Percentiles rank a stretch among this genome's conserved stretches.
phyloP scores from a whole-genome alignment of 2,888 invertebrate species.

The Calameuta idolon region DNA sequence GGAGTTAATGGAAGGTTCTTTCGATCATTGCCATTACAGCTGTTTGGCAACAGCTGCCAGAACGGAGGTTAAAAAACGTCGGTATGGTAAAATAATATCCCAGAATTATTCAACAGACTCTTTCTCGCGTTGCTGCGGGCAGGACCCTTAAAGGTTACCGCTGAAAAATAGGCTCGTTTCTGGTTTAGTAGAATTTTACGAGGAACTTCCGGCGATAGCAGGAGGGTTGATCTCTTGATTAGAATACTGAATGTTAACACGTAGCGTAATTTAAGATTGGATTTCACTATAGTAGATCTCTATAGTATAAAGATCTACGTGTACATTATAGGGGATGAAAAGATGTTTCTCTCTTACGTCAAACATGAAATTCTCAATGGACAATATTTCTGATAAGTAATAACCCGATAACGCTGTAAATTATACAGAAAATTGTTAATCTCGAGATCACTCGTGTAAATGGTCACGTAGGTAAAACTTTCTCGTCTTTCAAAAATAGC shows the following conservation, averaged over 20 bases:
- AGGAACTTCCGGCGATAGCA: background rate
- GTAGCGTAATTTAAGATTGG: background rate
- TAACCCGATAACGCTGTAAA: background rate
- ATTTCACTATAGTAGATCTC: background rate
- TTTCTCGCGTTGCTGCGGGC: background rate
- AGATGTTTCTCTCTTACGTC: background rate
- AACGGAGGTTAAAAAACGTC: background rate
- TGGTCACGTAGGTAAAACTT: background rate
- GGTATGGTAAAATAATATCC: conserved; percentile 2
- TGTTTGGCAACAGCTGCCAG: conserved; percentile 5
- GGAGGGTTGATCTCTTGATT: background rate
- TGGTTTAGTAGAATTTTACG: background rate
- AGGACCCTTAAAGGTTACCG: background rate
- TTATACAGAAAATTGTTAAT: background rate
- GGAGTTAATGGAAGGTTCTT: background rate
- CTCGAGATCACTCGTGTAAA: background rate
- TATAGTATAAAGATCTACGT: background rate
- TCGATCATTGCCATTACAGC: conserved; percentile 8
- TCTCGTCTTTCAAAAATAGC: background rate
- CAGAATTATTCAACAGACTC: conserved; percentile 1
- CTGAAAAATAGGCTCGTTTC: background rate
- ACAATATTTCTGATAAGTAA: background rate
- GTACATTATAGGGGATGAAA: no score
- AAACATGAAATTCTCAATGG: no score
- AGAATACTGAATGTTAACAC: background rate